Evolutionary conservation across 1,140 invertebrate genomes (phyloP), one percentile per base, ranked within the genome.

Genomic region (Copidosoma floridanum): DNA sequence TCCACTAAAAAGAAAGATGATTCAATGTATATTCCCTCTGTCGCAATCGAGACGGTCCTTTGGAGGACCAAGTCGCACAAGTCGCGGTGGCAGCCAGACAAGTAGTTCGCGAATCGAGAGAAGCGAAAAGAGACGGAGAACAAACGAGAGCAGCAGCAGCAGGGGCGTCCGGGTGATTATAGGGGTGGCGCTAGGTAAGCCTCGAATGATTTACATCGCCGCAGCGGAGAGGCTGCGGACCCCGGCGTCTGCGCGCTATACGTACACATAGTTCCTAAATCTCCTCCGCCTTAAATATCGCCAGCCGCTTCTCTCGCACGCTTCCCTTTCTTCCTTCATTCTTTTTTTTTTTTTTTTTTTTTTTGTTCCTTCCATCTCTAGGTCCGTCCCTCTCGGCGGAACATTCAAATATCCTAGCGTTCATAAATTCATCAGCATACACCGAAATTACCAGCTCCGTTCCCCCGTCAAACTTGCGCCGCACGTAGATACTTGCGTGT

Each of bases 341-440:
- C 32, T 41, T 24, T 53, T 24, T 40, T 21, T 24, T 27, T 38
- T 16, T 29, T 41, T 44, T 26, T 21, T 43, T 2, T 16, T 29
- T 18, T 37, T 10, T 24, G 20, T 12, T 29, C 21, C 7, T 65
- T 62, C 69, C 72, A 74, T n/a, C 12, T 32, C 12, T 32, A 51
- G 63, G 68, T 52, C 68, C 71, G 72, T 74, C 72, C 71, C 71
- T 70, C 67, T 58, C 63, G 68, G 69, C 71, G n/a, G 21, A 74
- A 71, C 69, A 73, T 76, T 76, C 69, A 73, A 75, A 75, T 74
- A 68, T 72, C 61, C 64, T 48, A 53, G 2, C 65, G 71, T 73
- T 74, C 74, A 75, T 76, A 76, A 75, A 75, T 76, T 75, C 71
- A 71, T 75, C 71, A 74, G 68, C 56, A 66, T 61, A 62, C 57